A percentile compares a stretch with the other conserved stretches of the same genome.
These are phyloP conservation scores for Erythrocebus patas DNA, from an alignment of 2,113 vertebrate species.

Conservation along the genomic window DNA sequence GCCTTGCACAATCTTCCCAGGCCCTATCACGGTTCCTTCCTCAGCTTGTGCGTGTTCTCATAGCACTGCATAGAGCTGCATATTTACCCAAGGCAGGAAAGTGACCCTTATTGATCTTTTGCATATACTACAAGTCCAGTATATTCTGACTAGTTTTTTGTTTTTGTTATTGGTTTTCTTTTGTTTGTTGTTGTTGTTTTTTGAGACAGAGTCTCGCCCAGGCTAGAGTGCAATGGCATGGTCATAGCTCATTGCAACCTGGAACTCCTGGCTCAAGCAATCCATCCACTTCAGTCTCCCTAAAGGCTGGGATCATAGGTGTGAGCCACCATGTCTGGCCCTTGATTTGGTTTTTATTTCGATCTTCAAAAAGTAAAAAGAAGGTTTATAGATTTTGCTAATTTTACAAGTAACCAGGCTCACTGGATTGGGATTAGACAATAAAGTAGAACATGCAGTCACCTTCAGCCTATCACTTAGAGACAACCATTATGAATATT, in stretches of 20 bases:
- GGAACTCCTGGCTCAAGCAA: too few relatives aligned
- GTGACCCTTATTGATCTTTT: not conserved
- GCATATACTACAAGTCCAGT: not conserved
- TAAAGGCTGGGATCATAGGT: too few relatives aligned
- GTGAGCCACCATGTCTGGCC: too few relatives aligned
- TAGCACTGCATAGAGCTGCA: fast-evolving
- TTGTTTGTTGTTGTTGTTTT: too few relatives aligned
- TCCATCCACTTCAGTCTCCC: too few relatives aligned
- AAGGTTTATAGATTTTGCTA: not conserved
- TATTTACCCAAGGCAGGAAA: not conserved
- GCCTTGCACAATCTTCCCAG: not conserved
- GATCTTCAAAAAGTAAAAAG: not conserved
- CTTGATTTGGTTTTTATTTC: not conserved
- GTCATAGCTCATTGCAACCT: too few relatives aligned
- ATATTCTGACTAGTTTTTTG: not conserved
- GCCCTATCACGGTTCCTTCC: fast-evolving
- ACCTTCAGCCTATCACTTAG: not conserved
- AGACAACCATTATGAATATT: not conserved
- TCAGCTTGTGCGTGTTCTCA: fast-evolving
- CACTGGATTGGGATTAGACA: not conserved
- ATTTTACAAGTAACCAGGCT: not conserved
- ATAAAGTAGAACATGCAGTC: not conserved
- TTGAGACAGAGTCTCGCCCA: too few relatives aligned
- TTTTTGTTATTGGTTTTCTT: too few relatives aligned
- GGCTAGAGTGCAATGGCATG: too few relatives aligned